These are phyloP conservation scores for Zaprionus davidi DNA, from an alignment of 1,140 invertebrate genomes.

Conservation along the genomic window DNA sequence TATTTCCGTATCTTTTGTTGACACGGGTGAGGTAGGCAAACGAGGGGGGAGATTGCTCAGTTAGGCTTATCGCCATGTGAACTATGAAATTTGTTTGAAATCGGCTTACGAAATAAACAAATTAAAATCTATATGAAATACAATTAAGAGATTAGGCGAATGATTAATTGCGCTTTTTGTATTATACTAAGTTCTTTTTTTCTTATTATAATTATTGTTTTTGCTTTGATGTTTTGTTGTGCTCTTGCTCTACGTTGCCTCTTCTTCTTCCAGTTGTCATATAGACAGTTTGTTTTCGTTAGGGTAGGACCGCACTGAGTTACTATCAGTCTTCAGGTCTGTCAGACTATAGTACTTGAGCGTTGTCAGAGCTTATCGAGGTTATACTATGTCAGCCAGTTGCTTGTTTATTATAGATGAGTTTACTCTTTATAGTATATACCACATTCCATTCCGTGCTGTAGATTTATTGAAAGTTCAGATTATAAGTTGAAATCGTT, in stretches of 20 bases:
- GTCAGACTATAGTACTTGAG: background rate
- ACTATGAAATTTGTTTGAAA: conserved; percentile 75
- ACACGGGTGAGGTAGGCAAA: conserved; percentile 1
- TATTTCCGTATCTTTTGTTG: conserved; percentile 3
- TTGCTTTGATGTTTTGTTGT: conserved; percentile 37
- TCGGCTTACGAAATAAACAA: conserved; percentile 78
- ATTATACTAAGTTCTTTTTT: conserved; percentile 23
- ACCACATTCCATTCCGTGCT: too few relatives aligned
- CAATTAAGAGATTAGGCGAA: conserved; percentile 78
- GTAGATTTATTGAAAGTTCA: background rate
- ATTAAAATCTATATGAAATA: conserved; percentile 77
- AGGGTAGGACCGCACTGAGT: conserved; percentile 21
- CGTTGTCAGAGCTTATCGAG: background rate
- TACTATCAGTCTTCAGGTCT: conserved; percentile 7
- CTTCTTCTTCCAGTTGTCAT: conserved; percentile 52
- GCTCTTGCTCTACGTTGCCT: conserved; percentile 3
- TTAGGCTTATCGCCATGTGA: conserved; percentile 51
- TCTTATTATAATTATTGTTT: conserved; percentile 21
- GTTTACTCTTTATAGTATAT: background rate
- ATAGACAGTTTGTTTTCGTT: conserved; percentile 37
- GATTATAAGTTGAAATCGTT: background rate
- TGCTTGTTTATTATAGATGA: background rate
- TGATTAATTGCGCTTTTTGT: conserved; percentile 71
- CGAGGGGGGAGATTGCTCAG: conserved; percentile 26
- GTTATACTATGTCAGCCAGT: conserved; percentile 13